Evolutionary conservation across 2,113 vertebrate species (phyloP), one percentile per base, ranked within the genome.

Genomic region (Pica pica): DNA sequence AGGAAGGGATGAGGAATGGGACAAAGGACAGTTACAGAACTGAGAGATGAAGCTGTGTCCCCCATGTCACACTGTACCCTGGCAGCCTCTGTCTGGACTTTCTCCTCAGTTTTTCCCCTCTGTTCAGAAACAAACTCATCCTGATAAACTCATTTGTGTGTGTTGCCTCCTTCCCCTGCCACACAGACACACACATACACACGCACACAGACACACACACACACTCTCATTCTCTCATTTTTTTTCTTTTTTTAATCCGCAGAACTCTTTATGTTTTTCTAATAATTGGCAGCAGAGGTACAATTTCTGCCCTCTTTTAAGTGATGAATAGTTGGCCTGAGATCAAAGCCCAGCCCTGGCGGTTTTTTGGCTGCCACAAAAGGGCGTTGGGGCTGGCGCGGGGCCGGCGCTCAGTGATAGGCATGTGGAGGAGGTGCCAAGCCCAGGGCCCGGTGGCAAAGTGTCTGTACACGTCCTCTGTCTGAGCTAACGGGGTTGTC

Each of bases 261-360:
- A 96, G 55, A 97, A 97, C 96, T 97, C 97, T 87, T 97, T 97
- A 93, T 98, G 97, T 98, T 98, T 98, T 97, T 92, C 97, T 98
- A 98, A 97, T 98, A 98, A 98, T 98, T 98, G 98, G 98, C 98
- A 98, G 97, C 98, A 97, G 97, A 98, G 95, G 93, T 97, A 94
- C 94, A 80, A 96, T 97, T 98, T 98, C 96, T 97, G 97, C 96
- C 92, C 97, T 98, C 98, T 99, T 98, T 98, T 98, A 98, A 98
- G 98, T 97, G 98, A 98, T 99, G 98, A 99, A 98, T 98, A 98
- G 98, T 98, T 99, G 99, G 99, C 98, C 67, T 4, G 61, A 96
- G 98, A 99, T 99, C 98, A 99, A 98, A 99, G 98, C 55, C 94
- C 75, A 97, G 97, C 94, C 97, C 97, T 78, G 96, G 98, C 95